Evolutionary conservation across 2,888 invertebrate genomes (phyloP).

Genomic region (Tetheella fluctuosa): DNA sequence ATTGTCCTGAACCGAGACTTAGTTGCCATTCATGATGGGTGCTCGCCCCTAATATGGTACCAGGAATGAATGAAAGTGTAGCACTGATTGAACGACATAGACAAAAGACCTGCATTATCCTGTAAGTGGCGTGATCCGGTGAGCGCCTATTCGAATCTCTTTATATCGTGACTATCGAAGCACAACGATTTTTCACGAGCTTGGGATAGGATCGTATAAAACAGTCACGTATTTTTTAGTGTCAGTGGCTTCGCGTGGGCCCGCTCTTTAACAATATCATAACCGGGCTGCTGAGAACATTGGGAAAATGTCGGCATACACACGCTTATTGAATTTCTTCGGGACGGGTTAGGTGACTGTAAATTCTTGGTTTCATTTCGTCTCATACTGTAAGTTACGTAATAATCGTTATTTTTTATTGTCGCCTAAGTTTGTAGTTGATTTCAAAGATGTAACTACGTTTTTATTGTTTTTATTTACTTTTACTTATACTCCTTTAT

Average conservation of each 20-base stretch:
- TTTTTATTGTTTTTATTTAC: not conserved
- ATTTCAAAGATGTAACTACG: not conserved
- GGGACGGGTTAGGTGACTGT: constrained; percentile 56
- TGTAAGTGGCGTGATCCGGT: constrained; percentile 59
- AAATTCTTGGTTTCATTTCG: constrained; percentile 48
- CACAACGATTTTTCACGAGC: constrained; percentile 56
- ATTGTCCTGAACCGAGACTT: constrained; percentile 37
- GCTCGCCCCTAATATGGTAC: constrained; percentile 47
- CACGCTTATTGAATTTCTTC: constrained; percentile 60
- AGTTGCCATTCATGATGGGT: constrained; percentile 39
- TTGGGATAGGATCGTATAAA: constrained; percentile 56
- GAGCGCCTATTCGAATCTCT: constrained; percentile 60
- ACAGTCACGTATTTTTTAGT: constrained; percentile 72
- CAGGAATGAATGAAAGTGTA: constrained; percentile 52
- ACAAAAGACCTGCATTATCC: constrained; percentile 65
- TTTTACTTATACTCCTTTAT: too few species aligned
- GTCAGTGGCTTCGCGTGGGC: constrained; percentile 57
- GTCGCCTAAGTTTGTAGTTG: not conserved
- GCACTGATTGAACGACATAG: constrained; percentile 60
- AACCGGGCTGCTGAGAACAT: constrained; percentile 50
- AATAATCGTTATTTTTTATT: constrained; percentile 32
- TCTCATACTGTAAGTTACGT: constrained; percentile 26
- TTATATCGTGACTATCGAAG: constrained; percentile 60
- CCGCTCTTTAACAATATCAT: constrained; percentile 65
- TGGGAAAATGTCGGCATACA: constrained; percentile 39